Evolutionary conservation across 1,140 invertebrate genomes (phyloP).

Genomic region (Meloidogyne chitwoodi): DNA sequence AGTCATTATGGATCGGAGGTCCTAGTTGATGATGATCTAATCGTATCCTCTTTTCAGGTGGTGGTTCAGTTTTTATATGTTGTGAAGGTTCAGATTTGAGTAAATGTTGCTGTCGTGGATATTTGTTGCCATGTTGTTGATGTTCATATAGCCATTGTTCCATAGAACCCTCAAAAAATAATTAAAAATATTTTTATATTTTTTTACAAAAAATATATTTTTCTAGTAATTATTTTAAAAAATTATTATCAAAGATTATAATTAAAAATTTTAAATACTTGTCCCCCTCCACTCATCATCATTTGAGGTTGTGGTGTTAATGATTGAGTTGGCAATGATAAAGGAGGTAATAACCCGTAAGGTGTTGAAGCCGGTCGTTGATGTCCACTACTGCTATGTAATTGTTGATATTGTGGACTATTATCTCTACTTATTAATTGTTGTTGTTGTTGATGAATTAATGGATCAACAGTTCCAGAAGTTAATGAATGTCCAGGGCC

Average conservation of each 20-base stretch:
- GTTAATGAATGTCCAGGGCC: constrained; percentile 1
- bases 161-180: background rate
- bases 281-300: constrained; percentile 14
- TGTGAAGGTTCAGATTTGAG: constrained; percentile 3
- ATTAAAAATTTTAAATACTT: background rate
- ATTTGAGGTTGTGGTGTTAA: constrained; percentile 39
- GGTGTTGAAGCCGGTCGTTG: constrained; percentile 45
- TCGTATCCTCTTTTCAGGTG: background rate
- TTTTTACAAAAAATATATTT: too few species aligned
- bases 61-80: background rate
- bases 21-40: constrained; percentile 22
- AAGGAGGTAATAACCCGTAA: constrained; percentile 33
- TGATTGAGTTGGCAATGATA: constrained; percentile 41
- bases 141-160: constrained; percentile 23
- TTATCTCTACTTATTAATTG: background rate
- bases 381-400: constrained; percentile 11
- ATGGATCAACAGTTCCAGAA: constrained; percentile 8
- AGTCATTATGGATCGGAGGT: background rate
- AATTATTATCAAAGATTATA: too few species aligned
- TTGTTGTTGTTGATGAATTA: constrained; percentile 12
- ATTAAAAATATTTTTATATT: too few species aligned
- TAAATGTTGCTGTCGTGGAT: constrained; percentile 9
- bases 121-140: constrained; percentile 5
- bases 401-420: constrained; percentile 6
- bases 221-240: too few species aligned